These are phyloP conservation scores for Stenchaetothrips biformis DNA, from an alignment of 2,888 invertebrate species.

Conservation along the genomic window DNA sequence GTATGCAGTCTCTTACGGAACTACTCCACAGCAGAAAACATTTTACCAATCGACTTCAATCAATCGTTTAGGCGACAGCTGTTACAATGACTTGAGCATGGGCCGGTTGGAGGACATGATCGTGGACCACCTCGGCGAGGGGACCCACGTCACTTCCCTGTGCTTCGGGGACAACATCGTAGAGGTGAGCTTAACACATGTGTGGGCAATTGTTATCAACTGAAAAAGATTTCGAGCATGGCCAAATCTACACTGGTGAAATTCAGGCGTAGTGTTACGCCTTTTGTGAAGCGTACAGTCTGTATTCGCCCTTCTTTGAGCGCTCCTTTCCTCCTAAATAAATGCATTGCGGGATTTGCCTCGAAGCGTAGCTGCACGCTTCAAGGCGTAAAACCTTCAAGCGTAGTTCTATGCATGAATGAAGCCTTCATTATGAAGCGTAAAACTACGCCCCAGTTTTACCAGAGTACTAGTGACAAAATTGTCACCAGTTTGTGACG, in stretches of 20 bases:
- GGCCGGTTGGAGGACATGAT: neutral
- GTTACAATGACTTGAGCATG: slow-evolving; percentile 7
- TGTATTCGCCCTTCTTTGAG: neutral
- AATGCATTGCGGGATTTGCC: neutral
- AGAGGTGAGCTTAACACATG: neutral
- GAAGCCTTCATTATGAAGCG: too few species aligned
- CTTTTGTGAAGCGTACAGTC: too few species aligned
- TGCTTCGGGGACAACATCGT: slow-evolving; percentile 1
- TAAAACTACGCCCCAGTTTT: too few species aligned
- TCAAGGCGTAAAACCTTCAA: too few species aligned
- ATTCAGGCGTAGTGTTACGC: too few species aligned
- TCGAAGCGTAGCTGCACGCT: too few species aligned
- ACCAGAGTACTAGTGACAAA: too few species aligned
- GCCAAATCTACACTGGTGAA: neutral
- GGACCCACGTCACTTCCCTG: neutral
- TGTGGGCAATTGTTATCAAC: neutral
- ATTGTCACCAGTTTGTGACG: too few species aligned
- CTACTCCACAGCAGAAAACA: too few species aligned
- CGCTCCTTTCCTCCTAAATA: neutral
- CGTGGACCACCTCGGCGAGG: neutral
- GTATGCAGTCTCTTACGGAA: too few species aligned
- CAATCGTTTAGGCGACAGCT: neutral
- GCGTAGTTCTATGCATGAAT: too few species aligned
- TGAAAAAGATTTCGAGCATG: too few species aligned
- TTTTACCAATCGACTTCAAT: neutral